Base-by-base conservation (phyloP, 2,888 invertebrate species). In the Drosophila borborema region DNA sequence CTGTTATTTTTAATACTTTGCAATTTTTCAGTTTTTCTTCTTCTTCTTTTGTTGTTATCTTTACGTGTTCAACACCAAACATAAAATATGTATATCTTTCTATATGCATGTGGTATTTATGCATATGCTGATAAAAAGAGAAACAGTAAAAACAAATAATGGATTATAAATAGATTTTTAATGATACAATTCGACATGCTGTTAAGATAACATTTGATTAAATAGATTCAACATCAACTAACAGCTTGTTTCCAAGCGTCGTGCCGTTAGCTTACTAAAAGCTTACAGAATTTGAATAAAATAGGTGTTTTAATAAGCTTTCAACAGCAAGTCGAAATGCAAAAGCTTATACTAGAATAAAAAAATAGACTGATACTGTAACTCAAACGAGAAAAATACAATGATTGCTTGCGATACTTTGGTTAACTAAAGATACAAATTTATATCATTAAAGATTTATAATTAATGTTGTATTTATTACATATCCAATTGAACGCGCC, bases 191-290 rank as follows among this genome's bases (percentile, higher is more conserved):
- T 40, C 1, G 2, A 16, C 28, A 16, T 6, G 14, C 38, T 60
- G 48, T 40, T 14, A 49, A 18, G 9, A 18, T 60, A 60, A 60
- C 60, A 49, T 60, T 40, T 48, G 14, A 0, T n/a, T 12, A 18
- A 31, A 28, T 1, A 23, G 23, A 23, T 23, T 23, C 0, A 28
- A 12, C n/a, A 14, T 28, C 12, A 18, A 41, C 3, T 18, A 55
- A 55, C 28, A 28, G 38, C 7, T 12, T 28, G 23, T 10, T 7
- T 18, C 12, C 28, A 28, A 55, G 4, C 34, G 2, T 10, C 6
- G 18, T 18, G 31, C 20, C 40, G 31, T 40, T 60, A 10, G 8
- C 12, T 3, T 18, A 31, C 31, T 28, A 10, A 10, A 49, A 31
- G 28, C 49, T 49, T 48, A 4, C 2, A 31, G 12, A 18, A 12